Conservation (phyloP, 2,113 vertebrate species). For the Rhipidura dahli region DNA sequence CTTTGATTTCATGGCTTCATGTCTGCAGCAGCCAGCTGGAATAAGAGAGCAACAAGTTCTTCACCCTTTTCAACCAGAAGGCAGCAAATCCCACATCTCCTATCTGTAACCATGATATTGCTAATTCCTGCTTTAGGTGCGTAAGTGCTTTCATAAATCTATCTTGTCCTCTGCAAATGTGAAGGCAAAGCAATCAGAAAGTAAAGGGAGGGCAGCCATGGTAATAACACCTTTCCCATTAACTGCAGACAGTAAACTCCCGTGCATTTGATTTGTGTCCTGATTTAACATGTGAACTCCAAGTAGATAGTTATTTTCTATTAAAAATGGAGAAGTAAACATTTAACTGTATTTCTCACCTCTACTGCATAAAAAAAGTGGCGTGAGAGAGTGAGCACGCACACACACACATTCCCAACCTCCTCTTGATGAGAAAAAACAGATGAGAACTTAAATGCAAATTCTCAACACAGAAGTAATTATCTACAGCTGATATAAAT, state of each 20-base stretch:
- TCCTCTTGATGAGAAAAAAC: neutral
- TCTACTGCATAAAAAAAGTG: neutral
- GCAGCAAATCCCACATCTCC: neutral
- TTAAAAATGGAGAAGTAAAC: neutral
- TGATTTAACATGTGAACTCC: neutral
- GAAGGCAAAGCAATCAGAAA: neutral
- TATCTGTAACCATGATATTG: neutral
- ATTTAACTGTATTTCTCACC: neutral
- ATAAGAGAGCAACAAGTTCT: neutral
- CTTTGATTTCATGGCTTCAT: neutral
- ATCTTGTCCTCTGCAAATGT: neutral
- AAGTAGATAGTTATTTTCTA: neutral
- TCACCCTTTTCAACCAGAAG: neutral
- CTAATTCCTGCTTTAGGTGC: neutral
- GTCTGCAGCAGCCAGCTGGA: neutral
- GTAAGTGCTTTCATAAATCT: neutral
- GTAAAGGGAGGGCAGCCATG: neutral
- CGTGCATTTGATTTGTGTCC: neutral
- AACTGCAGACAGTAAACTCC: neutral
- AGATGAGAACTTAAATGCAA: neutral
- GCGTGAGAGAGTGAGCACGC: accelerated
- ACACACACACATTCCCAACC: accelerated
- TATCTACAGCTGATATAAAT: neutral
- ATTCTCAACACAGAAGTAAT: neutral
- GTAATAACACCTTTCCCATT: neutral